Percentiles rank a stretch among this genome's conserved stretches.
Evolutionary conservation across 2,797 vertebrate genomes (phyloP).

Genomic region (Tiaroga cobitis): DNA sequence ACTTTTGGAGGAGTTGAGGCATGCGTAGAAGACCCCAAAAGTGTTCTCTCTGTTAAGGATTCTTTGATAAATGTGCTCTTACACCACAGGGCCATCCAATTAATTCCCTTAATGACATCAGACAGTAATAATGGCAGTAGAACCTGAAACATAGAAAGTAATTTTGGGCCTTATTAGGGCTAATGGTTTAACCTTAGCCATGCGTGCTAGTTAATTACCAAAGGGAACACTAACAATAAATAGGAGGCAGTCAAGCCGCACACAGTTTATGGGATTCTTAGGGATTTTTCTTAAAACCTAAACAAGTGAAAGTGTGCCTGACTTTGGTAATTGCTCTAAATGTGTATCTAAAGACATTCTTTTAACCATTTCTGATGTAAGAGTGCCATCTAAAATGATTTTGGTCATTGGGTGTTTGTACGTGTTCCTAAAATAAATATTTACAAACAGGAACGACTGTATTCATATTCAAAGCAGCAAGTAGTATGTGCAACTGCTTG

Average conservation of each 20-base stretch:
- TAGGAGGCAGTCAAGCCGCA: conserved; percentile 37
- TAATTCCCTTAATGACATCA: conserved; percentile 64
- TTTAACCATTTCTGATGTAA: neutral
- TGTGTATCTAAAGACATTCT: neutral
- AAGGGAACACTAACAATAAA: conserved; percentile 55
- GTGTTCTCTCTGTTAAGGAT: conserved; percentile 47
- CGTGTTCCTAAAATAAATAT: neutral
- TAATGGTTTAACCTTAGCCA: conserved; percentile 60
- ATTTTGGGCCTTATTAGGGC: conserved; percentile 61
- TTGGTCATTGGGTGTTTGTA: neutral
- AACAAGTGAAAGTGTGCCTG: conserved; percentile 14
- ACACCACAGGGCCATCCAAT: conserved; percentile 57
- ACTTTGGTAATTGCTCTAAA: conserved; percentile 24
- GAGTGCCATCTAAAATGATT: neutral
- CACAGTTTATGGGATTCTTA: conserved; percentile 29
- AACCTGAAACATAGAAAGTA: conserved; percentile 57
- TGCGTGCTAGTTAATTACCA: conserved; percentile 55
- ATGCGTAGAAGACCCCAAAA: conserved; percentile 11
- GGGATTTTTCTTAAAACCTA: conserved; percentile 24
- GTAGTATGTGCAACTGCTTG: neutral
- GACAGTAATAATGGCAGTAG: conserved; percentile 59
- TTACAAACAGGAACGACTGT: neutral
- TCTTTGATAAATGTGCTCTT: conserved; percentile 62
- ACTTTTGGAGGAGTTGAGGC: conserved; percentile 1
- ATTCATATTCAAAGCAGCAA: neutral